Percentiles rank a stretch among this genome's conserved stretches.
phyloP scores from a whole-genome alignment of 2,113 vertebrate species.

The Morone chrysops region DNA sequence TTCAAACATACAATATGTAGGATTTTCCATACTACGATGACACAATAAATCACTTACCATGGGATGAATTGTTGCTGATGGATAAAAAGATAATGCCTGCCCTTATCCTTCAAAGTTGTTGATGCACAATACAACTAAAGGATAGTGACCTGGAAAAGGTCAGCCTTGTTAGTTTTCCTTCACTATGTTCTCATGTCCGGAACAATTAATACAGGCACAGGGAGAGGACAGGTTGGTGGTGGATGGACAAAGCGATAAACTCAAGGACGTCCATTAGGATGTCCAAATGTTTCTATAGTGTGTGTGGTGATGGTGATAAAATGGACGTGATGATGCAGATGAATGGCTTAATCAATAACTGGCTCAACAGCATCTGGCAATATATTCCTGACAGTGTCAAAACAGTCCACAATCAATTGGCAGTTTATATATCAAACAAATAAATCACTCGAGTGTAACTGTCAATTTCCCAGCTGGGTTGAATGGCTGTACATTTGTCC shows the following conservation, averaged over 20 bases:
- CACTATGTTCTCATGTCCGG: slow-evolving; percentile 17
- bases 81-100: slow-evolving; percentile 37
- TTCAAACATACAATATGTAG: slow-evolving; percentile 35
- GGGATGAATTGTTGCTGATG: slow-evolving; percentile 55
- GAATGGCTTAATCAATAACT: slow-evolving; percentile 53
- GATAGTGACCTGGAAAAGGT: slow-evolving; percentile 58
- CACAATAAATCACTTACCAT: background rate
- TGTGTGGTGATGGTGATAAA: slow-evolving; percentile 17
- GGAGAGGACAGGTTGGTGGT: background rate
- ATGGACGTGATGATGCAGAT: slow-evolving; percentile 42
- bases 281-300: slow-evolving; percentile 18
- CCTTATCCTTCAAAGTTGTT: slow-evolving; percentile 36
- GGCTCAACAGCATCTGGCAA: slow-evolving; percentile 13
- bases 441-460: slow-evolving; percentile 16
- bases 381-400: slow-evolving; percentile 34
- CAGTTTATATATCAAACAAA: slow-evolving; percentile 28
- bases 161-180: slow-evolving; percentile 55
- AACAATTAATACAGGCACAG: slow-evolving; percentile 41
- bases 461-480: background rate
- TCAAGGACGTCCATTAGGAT: slow-evolving; percentile 33
- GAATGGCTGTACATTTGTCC: background rate
- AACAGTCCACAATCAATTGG: slow-evolving; percentile 10
- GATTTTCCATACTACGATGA: slow-evolving; percentile 29
- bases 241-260: background rate
- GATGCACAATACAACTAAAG: background rate